Evolutionary conservation across 2,888 invertebrate genomes (phyloP), one percentile per base, ranked within the genome.

Genomic region (Brachypterus glaber): DNA sequence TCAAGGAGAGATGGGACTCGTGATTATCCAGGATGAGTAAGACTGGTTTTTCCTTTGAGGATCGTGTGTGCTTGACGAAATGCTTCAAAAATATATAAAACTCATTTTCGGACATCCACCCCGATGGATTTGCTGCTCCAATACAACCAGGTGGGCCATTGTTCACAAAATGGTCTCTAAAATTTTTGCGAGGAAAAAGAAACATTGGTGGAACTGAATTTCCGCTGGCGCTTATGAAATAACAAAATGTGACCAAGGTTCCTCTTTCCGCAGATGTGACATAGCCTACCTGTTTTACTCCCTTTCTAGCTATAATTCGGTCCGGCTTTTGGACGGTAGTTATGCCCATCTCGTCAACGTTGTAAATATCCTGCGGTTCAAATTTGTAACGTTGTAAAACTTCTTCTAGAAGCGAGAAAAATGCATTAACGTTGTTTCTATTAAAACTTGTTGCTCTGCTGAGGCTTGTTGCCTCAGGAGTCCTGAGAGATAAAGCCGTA

Each of bases 251-350:
- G 2, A 57, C 51, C 21, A 56, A 18, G 3, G 46, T 47, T 15
- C 53, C 52, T 30, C 55, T 33, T 46, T 60, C 57, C n/a, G 45
- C 53, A 9, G 56, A 58, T 12, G 56, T 57, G 4, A 56, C 29
- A 11, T 39, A 27, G 8, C 57, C 57, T 7, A 61, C 45, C 39
- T 60, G 55, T 37, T 54, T 57, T 3, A 37, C 27, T n/a, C 58
- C 59, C 43, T 49, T 50, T 31, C 44, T 43, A n/a, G 57, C 60
- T 36, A 63, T 31, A n/a, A 64, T 40, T 42, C 37, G 37, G 27
- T 45, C 39, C 3, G 62, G 62, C 38, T 53, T 58, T 39, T 63
- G 61, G 2, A 64, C 63, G 2, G 63, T 63, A 3, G 63, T 61
- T 1, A 62, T 45, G 1, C 59, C 62, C 2, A 59, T 58, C 47